Base-by-base conservation (phyloP, 1,140 invertebrate genomes). In the Calliopsis andreniformis region DNA sequence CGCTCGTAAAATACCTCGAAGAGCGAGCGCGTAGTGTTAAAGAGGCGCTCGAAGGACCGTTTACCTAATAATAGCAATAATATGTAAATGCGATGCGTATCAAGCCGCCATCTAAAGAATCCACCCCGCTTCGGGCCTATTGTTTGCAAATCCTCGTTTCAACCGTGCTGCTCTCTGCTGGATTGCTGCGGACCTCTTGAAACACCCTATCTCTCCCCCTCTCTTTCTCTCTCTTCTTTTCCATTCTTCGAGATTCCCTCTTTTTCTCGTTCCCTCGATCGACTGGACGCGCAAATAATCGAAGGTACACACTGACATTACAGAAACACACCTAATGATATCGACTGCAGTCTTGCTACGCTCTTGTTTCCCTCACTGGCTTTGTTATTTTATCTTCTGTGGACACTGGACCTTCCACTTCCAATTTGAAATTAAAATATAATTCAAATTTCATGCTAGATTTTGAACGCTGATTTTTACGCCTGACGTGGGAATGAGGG, bases 21-120 rank as follows among this genome's bases (percentile, higher is more conserved):
- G 88, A 83, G 87, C 83, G 82, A 87, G 86, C 72, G 68, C 78
- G 86, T 87, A 89, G 89, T 89, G 89, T 89, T 89, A 88, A 89
- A 90, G 88, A 89, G 88, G 83, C 87, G 88, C 87, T 88, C 86
- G 86, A 77, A 89, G 87, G 85, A 91, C 87, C 89, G 88, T 91
- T 91, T 90, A 91, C 90, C 89, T 91, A 91, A 91, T 91, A 91
- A 91, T 90, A 91, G 89, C 90, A 91, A 91, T 91, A 90, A 91
- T 91, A 91, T 91, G 90, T 91, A 90, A 91, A 91, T 91, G 87
- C 87, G 90, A 91, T 90, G 88, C 89, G 89, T 90, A 90, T 89
- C 89, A 80, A 89, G 87, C 86, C 88, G 88, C 88, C 87, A 90
- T 91, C 90, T 89, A 89, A 90, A 91, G 87, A 91, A 91, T 90